Base-by-base conservation (phyloP, 2,797 vertebrate genomes). In the Odontamblyopus rebecca region DNA sequence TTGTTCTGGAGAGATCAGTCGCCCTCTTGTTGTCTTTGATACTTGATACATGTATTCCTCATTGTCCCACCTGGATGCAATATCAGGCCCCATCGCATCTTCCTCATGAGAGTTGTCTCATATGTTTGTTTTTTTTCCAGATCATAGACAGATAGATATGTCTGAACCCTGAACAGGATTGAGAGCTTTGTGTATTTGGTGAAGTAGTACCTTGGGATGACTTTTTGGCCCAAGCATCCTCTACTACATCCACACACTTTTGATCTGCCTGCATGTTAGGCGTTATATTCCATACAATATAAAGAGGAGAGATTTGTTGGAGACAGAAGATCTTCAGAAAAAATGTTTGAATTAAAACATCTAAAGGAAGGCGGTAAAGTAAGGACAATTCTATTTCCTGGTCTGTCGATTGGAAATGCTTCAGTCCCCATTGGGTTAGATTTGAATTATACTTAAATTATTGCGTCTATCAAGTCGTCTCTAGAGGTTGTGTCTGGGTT, bases 1-100 rank as follows among this genome's bases (percentile, higher is more conserved):
- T 89, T 85, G 82, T 89, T 89, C 81, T 85, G 72, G 3, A 61
- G 75, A 86, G 81, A 89, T 88, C 85, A 87, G 82, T 89, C 71
- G 51, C 64, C 65, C 68, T 59, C 69, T 51, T 32, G 29, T 50
- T 67, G 48, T 67, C 88, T 92, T 90, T 91, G 90, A 92, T 91
- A 89, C 86, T 86, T 88, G 86, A 90, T 88, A 84, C 80, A 89
- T 90, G 80, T 89, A 83, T 90, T 82, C 79, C 78, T 82, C 86
- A 87, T 89, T 89, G 86, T 85, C 91, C 86, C 84, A 90, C 83
- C 86, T 89, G 82, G 82, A 83, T 83, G 80, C 81, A 85, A 81
- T 88, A 81, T 85, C 76, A 82, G 82, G 69, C 64, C 64, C 84
- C 65, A 32, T 71, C 62, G 61, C 54, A 63, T 77, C 67, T 66